Base-by-base conservation (phyloP, 2,888 invertebrate species). In the Hecatera dysodea region DNA sequence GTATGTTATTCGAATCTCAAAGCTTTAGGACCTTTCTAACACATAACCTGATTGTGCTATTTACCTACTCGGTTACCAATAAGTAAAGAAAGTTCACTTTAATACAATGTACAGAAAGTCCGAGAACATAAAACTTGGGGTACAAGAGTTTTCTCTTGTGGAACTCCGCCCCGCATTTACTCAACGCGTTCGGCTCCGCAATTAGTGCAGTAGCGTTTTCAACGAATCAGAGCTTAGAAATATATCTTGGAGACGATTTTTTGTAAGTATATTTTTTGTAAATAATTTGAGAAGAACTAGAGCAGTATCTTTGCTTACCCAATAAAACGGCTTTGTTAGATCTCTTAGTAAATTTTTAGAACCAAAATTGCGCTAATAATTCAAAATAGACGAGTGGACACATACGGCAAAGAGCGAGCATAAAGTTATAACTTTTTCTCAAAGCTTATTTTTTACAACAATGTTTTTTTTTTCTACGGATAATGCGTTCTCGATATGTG, bases 201-300 rank as follows among this genome's bases (percentile, higher is more conserved):
- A 83, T 82, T 77, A 85, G 59, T 68, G 42, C 60, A 77, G 29
- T 72, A 59, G 33, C 55, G 50, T 80, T 81, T 72, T 72, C n/a
- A 67, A 80, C 46, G 39, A 72, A 67, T 64, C 64, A 53, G 72
- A 78, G 75, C 67, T 57, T 39, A 70, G 27, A 72, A 71, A 55
- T 65, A 55, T 60, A 66, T 50, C 62, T 56, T 55, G 1, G 27
- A 69, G 55, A 64, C 56, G 11, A 64, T 63, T 57, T 50, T 71
- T 48, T n/a, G n/a, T n/a, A n/a, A n/a, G 39, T 48, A 64, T 60
- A 53, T 48, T 62, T 75, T 64, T 67, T 71, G 44, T 19, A 6
- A 62, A 61, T 24, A 65, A 48, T 59, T 67, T n/a, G 0, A 69
- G 62, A 6, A 15, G 8, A 69, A 71, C 42, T 36, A 56, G 44